These are phyloP conservation scores for Electrona antarctica DNA, from an alignment of 2,113 vertebrate genomes.

Conservation along the genomic window DNA sequence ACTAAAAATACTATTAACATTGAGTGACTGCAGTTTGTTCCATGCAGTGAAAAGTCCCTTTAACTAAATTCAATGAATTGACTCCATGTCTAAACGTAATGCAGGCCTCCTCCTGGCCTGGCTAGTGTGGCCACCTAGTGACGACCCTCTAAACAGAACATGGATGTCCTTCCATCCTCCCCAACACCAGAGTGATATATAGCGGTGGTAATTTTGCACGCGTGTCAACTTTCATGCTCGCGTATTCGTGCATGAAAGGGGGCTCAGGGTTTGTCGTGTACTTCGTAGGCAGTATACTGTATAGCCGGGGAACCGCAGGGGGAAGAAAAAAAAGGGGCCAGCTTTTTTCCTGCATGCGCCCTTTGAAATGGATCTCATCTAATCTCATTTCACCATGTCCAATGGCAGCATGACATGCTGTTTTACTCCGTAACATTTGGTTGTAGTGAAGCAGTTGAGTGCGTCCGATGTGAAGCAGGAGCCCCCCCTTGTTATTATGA, in stretches of 20 bases:
- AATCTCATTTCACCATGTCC: slow-evolving; percentile 80
- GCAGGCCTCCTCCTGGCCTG: no score
- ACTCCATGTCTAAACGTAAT: no score
- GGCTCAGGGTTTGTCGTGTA: slow-evolving; percentile 43
- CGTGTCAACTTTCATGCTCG: slow-evolving; percentile 59
- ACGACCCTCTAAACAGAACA: background rate
- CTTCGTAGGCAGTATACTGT: slow-evolving; percentile 24
- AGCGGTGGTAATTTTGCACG: slow-evolving; percentile 45
- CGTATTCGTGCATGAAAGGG: slow-evolving; percentile 21
- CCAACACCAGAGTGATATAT: slow-evolving; percentile 2
- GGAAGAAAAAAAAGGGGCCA: slow-evolving; percentile 26
- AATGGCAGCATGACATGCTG: slow-evolving; percentile 80
- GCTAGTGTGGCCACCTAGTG: no score
- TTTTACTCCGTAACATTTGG: slow-evolving; percentile 80
- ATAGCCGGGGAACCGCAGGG: slow-evolving; percentile 22
- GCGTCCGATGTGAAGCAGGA: slow-evolving; percentile 61
- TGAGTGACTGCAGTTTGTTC: no score
- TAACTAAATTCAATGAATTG: no score
- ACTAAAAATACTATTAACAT: no score
- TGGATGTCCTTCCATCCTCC: slow-evolving; percentile 5
- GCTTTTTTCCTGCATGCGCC: slow-evolving; percentile 58
- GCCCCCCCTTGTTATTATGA: slow-evolving; percentile 77
- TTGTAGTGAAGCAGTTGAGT: slow-evolving; percentile 76
- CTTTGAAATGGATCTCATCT: slow-evolving; percentile 77
- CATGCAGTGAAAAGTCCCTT: no score